Percentiles rank a stretch among this genome's conserved stretches.
These are phyloP conservation scores for Tetraneura akinire DNA, from an alignment of 1,140 invertebrate genomes.

Conservation along the genomic window DNA sequence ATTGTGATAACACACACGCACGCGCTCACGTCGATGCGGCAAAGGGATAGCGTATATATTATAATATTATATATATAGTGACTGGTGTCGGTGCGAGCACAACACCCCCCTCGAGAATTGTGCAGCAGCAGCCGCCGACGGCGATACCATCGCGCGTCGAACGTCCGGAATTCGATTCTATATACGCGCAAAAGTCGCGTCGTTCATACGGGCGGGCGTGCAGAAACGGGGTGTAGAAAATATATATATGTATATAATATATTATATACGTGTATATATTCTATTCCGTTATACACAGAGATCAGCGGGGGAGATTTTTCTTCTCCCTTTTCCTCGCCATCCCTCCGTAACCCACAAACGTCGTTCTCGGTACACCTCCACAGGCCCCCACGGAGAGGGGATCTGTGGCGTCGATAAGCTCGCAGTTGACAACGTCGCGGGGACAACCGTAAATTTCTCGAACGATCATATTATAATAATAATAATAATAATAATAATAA, in stretches of 20 bases:
- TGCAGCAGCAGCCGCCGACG: background rate
- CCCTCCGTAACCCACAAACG: too few relatives aligned
- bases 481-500: too few relatives aligned
- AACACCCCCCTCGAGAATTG: constrained; percentile 10
- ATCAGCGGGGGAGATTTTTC: constrained; percentile 44
- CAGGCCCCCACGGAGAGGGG: background rate
- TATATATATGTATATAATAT: background rate
- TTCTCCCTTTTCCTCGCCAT: constrained; percentile 3
- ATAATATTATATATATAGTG: background rate
- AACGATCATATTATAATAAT: background rate
- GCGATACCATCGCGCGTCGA: constrained; percentile 36
- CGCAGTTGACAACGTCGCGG: constrained; percentile 36
- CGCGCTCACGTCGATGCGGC: background rate
- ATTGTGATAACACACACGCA: constrained; percentile 32
- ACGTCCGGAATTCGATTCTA: constrained; percentile 47
- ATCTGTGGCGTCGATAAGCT: constrained; percentile 37
- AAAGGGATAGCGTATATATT: background rate
- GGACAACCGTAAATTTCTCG: constrained; percentile 39
- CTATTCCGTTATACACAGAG: background rate
- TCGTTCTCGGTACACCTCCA: background rate
- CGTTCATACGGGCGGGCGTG: constrained; percentile 4
- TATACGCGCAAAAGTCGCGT: constrained; percentile 35
- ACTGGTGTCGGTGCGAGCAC: background rate
- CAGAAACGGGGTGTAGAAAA: background rate
- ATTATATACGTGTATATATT: background rate